These are phyloP conservation scores for Elymnias hypermnestra DNA, from an alignment of 1,140 invertebrate species.

Conservation along the genomic window DNA sequence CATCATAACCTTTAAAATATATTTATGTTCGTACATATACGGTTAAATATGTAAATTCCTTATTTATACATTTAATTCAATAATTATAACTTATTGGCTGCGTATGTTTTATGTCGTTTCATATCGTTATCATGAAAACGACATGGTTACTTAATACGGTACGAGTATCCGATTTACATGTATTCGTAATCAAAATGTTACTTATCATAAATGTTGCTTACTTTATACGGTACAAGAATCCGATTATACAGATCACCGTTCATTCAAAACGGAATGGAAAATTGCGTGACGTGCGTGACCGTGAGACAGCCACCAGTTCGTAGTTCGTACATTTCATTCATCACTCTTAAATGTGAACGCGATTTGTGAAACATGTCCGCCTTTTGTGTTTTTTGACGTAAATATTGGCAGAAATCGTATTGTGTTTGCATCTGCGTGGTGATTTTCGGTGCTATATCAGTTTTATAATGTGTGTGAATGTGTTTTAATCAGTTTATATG, in stretches of 20 bases:
- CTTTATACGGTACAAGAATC: too few relatives aligned
- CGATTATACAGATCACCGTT: slow-evolving; percentile 10
- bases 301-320: slow-evolving; percentile 1
- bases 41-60: too few relatives aligned
- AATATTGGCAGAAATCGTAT: slow-evolving; percentile 61
- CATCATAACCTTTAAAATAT: too few relatives aligned
- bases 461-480: slow-evolving; percentile 67
- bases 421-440: slow-evolving; percentile 44
- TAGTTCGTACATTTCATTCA: slow-evolving; percentile 30
- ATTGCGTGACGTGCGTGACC: slow-evolving; percentile 18
- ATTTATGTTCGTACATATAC: too few relatives aligned
- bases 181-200: too few relatives aligned
- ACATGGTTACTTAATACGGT: background rate
- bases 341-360: slow-evolving; percentile 45
- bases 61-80: too few relatives aligned
- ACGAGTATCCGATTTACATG: slow-evolving; percentile 16
- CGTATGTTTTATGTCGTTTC: too few relatives aligned
- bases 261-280: slow-evolving; percentile 20
- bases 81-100: too few relatives aligned
- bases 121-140: too few relatives aligned
- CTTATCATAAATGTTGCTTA: too few relatives aligned
- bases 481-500: slow-evolving; percentile 71
- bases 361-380: slow-evolving; percentile 68
- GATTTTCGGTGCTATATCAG: slow-evolving; percentile 56
- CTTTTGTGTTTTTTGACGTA: slow-evolving; percentile 72